phyloP scores from a whole-genome alignment of 2,888 invertebrate genomes.

The Lordiphosa andalusiaca region DNA sequence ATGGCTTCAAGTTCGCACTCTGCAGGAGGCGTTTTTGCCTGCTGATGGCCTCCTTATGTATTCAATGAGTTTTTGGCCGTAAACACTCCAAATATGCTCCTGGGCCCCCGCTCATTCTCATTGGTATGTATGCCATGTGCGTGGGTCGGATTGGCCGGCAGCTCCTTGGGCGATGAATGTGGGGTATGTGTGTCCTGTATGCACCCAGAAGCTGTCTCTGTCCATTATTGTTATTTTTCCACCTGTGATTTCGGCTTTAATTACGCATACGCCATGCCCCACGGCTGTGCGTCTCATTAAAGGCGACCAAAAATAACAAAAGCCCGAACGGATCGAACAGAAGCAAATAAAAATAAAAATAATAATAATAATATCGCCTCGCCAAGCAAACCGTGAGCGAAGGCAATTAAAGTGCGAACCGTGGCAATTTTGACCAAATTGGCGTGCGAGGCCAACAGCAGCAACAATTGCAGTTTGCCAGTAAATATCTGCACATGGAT shows the following conservation, averaged over 20 bases:
- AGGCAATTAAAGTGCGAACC: slow-evolving; percentile 51
- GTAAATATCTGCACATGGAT: slow-evolving; percentile 15
- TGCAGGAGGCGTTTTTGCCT: slow-evolving; percentile 10
- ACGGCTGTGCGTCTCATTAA: slow-evolving; percentile 45
- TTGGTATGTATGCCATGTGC: slow-evolving; percentile 19
- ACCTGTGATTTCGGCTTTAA: slow-evolving; percentile 46
- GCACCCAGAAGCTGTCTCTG: slow-evolving; percentile 7
- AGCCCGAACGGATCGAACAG: neutral
- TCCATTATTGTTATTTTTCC: slow-evolving; percentile 30
- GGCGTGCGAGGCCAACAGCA: slow-evolving; percentile 12
- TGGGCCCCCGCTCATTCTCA: neutral
- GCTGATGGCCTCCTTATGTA: slow-evolving; percentile 35
- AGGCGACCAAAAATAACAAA: slow-evolving; percentile 21
- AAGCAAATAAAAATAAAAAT: slow-evolving; percentile 1
- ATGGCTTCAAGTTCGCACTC: slow-evolving; percentile 12
- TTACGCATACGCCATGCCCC: slow-evolving; percentile 48
- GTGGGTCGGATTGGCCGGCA: slow-evolving; percentile 18
- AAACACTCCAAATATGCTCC: slow-evolving; percentile 6
- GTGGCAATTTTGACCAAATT: slow-evolving; percentile 56
- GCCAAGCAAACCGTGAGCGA: slow-evolving; percentile 34
- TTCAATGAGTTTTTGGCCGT: slow-evolving; percentile 30
- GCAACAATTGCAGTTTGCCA: slow-evolving; percentile 1
- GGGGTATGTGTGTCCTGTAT: neutral
- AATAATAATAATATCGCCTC: too few relatives aligned
- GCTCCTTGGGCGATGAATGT: slow-evolving; percentile 8